These are phyloP conservation scores for Drosophila baimaii DNA, from an alignment of 1,140 invertebrate species.

Conservation along the genomic window DNA sequence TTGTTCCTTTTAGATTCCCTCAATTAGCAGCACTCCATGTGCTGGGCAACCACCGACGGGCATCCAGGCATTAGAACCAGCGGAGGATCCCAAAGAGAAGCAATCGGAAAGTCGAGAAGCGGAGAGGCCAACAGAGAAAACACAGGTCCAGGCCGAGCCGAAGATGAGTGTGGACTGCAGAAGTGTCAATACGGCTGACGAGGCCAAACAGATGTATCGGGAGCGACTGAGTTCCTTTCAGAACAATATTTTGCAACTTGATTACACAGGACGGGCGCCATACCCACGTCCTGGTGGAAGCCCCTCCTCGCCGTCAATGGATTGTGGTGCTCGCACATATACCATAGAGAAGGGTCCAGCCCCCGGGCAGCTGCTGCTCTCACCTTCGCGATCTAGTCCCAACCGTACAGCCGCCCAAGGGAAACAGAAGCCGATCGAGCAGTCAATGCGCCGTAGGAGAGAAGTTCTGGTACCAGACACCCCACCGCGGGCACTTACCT, in stretches of 20 bases:
- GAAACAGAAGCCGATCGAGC: constrained; percentile 12
- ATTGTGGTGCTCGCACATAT: constrained; percentile 28
- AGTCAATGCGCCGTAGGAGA: constrained; percentile 1
- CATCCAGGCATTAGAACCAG: not conserved
- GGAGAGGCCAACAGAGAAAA: not conserved
- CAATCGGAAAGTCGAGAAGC: not conserved
- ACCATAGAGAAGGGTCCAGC: constrained; percentile 47
- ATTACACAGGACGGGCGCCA: not conserved
- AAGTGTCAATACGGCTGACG: not conserved
- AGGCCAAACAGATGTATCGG: constrained; percentile 6
- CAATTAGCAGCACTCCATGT: constrained; percentile 49
- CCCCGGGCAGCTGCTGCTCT: constrained; percentile 34
- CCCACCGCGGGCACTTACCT: not conserved
- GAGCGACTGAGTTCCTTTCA: constrained; percentile 6
- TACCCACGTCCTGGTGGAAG: not conserved
- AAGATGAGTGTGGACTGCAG: not conserved
- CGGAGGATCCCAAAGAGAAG: not conserved
- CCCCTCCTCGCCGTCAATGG: not conserved
- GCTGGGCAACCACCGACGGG: not conserved
- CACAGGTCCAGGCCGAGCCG: not conserved
- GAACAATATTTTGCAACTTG: constrained; percentile 10
- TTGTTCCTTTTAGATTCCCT: constrained; percentile 30
- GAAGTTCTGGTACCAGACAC: constrained; percentile 25
- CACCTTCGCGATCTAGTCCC: constrained; percentile 8
- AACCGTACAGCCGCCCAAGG: not conserved